Base-by-base conservation (phyloP, 2,113 vertebrate genomes). In the Junco hyemalis region DNA sequence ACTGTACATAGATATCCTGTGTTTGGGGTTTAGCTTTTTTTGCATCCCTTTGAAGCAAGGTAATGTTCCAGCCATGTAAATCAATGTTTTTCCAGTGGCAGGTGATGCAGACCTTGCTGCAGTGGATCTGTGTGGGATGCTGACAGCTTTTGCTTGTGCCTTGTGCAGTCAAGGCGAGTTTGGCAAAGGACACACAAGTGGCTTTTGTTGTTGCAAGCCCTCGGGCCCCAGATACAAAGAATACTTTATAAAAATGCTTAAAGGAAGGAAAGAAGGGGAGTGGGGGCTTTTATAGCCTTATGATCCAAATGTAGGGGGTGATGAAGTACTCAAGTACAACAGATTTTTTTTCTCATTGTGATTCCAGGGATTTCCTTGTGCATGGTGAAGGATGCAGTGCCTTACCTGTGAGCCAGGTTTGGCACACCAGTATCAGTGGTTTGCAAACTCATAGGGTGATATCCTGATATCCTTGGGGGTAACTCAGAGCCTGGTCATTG, bases 371-470 rank as follows among this genome's bases (percentile, higher is more conserved):
- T 48, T 79, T 47, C 45, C 23, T 12, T 1, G 12, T 65, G 53
- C 0, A 0, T 13, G 64, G 53, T 22, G 59, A 14, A 47, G 59
- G 59, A 12, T 33, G 7, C 13, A 5, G 63, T 45, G 38, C 69
- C 31, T n/a, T 5, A 12, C 7, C 48, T 16, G 38, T 17, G 69
- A 57, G 59, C 51, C 33, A 11, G 18, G 3, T 14, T 9, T 74
- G 47, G 47, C 31, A 45, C 26, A 13, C 5, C 19, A 1, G 0
- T 3, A 2, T 24, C 79, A 31, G 29, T 2, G 26, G 8, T 3
- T 0, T 11, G 14, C 15, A 28, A 2, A 40, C 25, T 54, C 3
- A 0, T 1, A 1, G 45, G 10, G 66, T 5, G 56, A 18, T 44
- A 4, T 25, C 56, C 22, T 3, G 36, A 36, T 36, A 36, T 36